Percentiles rank a stretch among this genome's conserved stretches.
These are phyloP conservation scores for Leptoclinus maculatus DNA, from an alignment of 2,797 vertebrate genomes.

Conservation along the genomic window DNA sequence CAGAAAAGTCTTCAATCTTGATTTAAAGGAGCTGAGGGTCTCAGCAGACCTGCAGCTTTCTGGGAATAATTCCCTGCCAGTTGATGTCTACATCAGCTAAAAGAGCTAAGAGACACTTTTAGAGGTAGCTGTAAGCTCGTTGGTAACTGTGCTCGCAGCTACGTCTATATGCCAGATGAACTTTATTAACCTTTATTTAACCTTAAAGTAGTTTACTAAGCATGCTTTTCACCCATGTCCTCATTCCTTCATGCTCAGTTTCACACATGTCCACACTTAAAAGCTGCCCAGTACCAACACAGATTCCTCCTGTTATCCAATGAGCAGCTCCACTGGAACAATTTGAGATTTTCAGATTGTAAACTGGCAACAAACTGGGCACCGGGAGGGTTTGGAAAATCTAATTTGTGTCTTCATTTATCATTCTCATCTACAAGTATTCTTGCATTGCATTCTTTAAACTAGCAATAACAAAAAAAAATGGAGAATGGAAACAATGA, in stretches of 20 bases:
- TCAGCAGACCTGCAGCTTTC: no score
- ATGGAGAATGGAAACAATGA: neutral
- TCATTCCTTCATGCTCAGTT: constrained; percentile 25
- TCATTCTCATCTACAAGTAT: neutral
- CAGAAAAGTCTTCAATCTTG: no score
- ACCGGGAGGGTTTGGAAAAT: constrained; percentile 9
- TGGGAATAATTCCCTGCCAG: constrained; percentile 8
- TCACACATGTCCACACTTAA: constrained; percentile 29
- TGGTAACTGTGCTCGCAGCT: neutral
- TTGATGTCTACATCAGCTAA: constrained; percentile 24
- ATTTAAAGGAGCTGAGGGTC: no score
- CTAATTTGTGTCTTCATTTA: constrained; percentile 8
- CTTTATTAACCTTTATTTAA: constrained; percentile 35
- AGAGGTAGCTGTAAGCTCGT: neutral
- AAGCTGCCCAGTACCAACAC: constrained; percentile 32
- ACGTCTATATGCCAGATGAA: neutral
- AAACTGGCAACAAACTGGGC: neutral
- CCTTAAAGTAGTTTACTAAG: constrained; percentile 10
- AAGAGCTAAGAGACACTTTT: constrained; percentile 18
- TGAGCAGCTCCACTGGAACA: constrained; percentile 24
- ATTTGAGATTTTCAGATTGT: constrained; percentile 1
- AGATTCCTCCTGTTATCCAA: neutral
- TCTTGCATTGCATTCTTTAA: neutral
- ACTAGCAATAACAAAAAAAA: constrained; percentile 17
- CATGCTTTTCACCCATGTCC: constrained; percentile 9